Base-by-base conservation (phyloP, 1,140 invertebrate genomes). In the Polypedilum pembai region DNA sequence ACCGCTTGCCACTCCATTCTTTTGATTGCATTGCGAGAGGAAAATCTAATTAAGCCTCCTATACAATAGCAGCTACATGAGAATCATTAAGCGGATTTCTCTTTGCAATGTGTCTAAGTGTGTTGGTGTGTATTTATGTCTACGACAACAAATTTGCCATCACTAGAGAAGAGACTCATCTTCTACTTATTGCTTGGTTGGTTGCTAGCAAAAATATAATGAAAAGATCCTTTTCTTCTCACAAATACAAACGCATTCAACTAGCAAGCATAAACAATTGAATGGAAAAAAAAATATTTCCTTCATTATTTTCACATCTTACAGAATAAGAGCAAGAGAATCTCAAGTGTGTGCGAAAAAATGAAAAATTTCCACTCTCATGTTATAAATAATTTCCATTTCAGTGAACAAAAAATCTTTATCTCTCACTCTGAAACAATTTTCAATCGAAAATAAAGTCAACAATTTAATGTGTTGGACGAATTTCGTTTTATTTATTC, bases 341-440 rank as follows among this genome's bases (percentile, higher is more conserved):
- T 15, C n/a, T 12, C 45, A 56, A 56, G 45, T 56, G 45, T 56
- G 45, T 56, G 45, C 15, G 45, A 56, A 56, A 56, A 12, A 56
- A 56, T n/a, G n/a, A n/a, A 15, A 56, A 56, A 12, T 15, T 56
- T 56, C 4, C n/a, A n/a, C 12, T 56, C 45, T 56, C 12, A 56
- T 56, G 45, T 56, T 56, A 56, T 56, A 56, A 56, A 56, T 56
- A 56, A 56, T 56, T 56, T 56, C 45, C 45, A 56, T 56, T 56
- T n/a, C 12, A 56, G 45, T 56, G 45, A 12, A 15, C 45, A 56
- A 56, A 56, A n/a, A 56, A 56, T 56, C n/a, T 56, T 15, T n/a
- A 56, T 56, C 15, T n/a, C 4, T 56, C 41, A 10, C 15, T 45
- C 45, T 56, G 24, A 33, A 33, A 33, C 24, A 33, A 33, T 33